A percentile compares a stretch with the other conserved stretches of the same genome.
phyloP scores from a whole-genome alignment of 2,888 invertebrate genomes.

The Eudemis profundana region DNA sequence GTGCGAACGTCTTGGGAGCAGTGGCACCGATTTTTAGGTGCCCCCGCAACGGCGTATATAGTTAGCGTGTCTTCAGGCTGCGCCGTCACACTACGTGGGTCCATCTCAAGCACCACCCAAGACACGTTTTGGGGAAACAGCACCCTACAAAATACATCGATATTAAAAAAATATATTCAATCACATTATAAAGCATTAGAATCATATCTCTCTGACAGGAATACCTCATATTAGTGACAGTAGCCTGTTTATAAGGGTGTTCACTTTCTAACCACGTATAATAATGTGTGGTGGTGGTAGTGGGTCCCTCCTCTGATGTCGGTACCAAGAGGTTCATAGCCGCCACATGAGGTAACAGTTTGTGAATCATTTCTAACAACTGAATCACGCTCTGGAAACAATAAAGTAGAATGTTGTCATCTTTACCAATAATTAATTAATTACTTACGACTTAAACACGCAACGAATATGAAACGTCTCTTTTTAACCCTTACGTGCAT shows the following conservation, averaged over 20 bases:
- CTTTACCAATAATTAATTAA: neutral
- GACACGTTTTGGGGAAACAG: slow-evolving; percentile 94
- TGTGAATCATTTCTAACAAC: slow-evolving; percentile 93
- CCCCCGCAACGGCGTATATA: slow-evolving; percentile 80
- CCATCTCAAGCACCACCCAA: slow-evolving; percentile 97
- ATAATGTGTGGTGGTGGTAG: slow-evolving; percentile 91
- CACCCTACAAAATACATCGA: slow-evolving; percentile 84
- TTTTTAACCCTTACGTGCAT: too few relatives aligned
- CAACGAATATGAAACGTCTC: neutral
- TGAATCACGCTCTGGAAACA: slow-evolving; percentile 91
- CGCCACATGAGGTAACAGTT: slow-evolving; percentile 94
- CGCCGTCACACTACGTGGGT: slow-evolving; percentile 95
- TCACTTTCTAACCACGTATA: slow-evolving; percentile 98
- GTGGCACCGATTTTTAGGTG: slow-evolving; percentile 70
- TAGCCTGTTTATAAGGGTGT: slow-evolving; percentile 97
- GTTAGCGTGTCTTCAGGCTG: slow-evolving; percentile 96
- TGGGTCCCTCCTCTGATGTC: slow-evolving; percentile 59
- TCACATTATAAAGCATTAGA: neutral
- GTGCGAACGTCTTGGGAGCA: slow-evolving; percentile 63
- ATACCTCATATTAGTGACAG: slow-evolving; percentile 93
- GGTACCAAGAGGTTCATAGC: slow-evolving; percentile 90
- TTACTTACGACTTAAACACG: neutral
- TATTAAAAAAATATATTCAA: neutral
- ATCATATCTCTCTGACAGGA: neutral
- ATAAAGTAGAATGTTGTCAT: slow-evolving; percentile 14